Conservation (phyloP, 64 coral and sea anemone species). For the Trachythela sp. region DNA sequence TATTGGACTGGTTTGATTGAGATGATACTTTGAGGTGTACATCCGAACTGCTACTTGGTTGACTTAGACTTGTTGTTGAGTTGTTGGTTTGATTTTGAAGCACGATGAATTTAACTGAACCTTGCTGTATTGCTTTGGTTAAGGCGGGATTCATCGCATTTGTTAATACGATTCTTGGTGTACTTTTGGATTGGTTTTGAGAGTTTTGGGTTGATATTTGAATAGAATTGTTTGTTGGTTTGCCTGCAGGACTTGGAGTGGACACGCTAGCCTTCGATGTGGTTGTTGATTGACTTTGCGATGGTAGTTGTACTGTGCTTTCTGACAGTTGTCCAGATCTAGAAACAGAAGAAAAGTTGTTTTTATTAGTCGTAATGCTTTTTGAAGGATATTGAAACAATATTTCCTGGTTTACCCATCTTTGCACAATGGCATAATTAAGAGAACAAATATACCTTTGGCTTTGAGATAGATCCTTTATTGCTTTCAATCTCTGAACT, state of each 20-base stretch:
- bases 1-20: too few species aligned
- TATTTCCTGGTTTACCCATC: too few species aligned
- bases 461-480: too few species aligned
- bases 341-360: too few species aligned
- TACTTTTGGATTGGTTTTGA: neutral
- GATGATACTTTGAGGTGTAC: too few species aligned
- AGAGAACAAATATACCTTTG: neutral
- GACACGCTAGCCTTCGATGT: neutral
- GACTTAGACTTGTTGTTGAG: too few species aligned
- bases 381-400: too few species aligned
- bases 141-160: neutral
- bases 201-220: neutral
- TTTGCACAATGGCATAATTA: too few species aligned
- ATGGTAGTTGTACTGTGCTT: neutral
- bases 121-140: neutral
- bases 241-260: neutral
- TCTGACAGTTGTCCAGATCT: too few species aligned
- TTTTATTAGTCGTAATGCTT: too few species aligned
- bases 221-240: neutral
- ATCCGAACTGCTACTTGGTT: too few species aligned
- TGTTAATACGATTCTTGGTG: neutral
- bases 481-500: neutral
- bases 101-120: neutral
- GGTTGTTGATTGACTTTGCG: neutral
- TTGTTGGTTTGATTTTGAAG: neutral